phyloP scores from a whole-genome alignment of 2,113 vertebrate species.

The Bostrychus sinensis region DNA sequence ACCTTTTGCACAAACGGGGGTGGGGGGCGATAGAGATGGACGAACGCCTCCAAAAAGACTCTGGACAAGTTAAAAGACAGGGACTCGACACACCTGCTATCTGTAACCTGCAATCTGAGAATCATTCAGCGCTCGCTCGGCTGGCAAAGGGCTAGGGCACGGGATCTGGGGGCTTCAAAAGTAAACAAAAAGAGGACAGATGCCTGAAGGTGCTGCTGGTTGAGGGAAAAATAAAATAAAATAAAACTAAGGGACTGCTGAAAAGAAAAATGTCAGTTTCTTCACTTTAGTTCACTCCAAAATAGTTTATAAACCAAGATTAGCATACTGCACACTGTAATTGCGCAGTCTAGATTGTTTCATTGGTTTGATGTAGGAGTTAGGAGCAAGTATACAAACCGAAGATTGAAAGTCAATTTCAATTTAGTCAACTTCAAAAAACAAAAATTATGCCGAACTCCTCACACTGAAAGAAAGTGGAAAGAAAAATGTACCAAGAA shows the following conservation, averaged over 20 bases:
- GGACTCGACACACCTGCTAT: conserved; percentile 74
- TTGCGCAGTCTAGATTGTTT: background rate
- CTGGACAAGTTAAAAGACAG: conserved; percentile 72
- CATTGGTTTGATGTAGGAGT: background rate
- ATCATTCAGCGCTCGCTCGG: conserved; percentile 47
- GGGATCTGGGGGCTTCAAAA: conserved; percentile 18
- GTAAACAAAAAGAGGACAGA: conserved; percentile 2
- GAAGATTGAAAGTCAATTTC: background rate
- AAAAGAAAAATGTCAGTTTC: background rate
- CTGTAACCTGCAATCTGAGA: conserved; percentile 74
- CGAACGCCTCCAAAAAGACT: conserved; percentile 68
- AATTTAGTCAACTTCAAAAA: background rate
- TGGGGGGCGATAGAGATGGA: conserved; percentile 28
- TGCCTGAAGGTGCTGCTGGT: background rate
- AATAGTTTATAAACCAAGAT: no score
- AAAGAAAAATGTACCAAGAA: no score
- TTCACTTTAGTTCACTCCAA: background rate
- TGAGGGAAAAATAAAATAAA: background rate
- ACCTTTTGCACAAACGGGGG: conserved; percentile 44
- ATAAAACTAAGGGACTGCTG: background rate
- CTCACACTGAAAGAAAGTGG: no score
- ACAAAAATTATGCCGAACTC: no score
- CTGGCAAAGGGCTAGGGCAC: conserved; percentile 1
- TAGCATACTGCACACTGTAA: background rate
- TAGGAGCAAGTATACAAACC: no score